A percentile compares a stretch with the other conserved stretches of the same genome.
These are phyloP conservation scores for Sebastes umbrosus DNA, from an alignment of 2,797 vertebrate species.

Conservation along the genomic window DNA sequence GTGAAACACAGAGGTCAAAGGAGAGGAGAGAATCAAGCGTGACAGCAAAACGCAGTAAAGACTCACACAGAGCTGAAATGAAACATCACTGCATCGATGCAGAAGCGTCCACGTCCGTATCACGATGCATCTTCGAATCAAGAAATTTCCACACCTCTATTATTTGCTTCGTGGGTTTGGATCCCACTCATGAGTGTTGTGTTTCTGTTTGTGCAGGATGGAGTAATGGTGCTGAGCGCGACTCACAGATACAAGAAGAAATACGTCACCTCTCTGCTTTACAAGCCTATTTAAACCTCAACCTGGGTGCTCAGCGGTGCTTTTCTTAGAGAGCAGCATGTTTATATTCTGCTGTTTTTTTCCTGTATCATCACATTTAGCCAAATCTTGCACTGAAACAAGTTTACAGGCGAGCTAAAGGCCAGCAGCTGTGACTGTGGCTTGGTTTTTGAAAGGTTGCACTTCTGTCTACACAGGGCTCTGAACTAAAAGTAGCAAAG, in stretches of 20 bases:
- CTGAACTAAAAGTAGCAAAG: constrained; percentile 42
- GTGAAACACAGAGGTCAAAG: too few relatives aligned
- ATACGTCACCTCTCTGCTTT: constrained; percentile 96
- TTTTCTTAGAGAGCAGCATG: constrained; percentile 49
- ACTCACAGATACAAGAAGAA: constrained; percentile 99
- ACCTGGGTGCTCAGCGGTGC: background rate
- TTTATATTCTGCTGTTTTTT: constrained; percentile 41
- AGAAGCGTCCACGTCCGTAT: too few relatives aligned
- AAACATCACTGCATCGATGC: too few relatives aligned
- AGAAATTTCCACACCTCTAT: too few relatives aligned
- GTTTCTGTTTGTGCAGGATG: constrained; percentile 82
- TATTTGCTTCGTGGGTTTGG: background rate
- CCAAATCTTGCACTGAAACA: constrained; percentile 69
- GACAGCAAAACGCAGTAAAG: too few relatives aligned
- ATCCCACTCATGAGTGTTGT: constrained; percentile 6
- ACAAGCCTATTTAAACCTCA: constrained; percentile 92
- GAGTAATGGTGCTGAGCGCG: constrained; percentile 97
- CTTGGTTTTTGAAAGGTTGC: constrained; percentile 13
- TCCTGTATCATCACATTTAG: constrained; percentile 44
- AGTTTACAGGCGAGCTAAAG: constrained; percentile 56
- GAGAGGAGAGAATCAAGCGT: too few relatives aligned
- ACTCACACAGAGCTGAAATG: too few relatives aligned
- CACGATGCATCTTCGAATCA: background rate
- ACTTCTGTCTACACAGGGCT: constrained; percentile 59
- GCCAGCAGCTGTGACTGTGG: constrained; percentile 18